Conservation (phyloP, 2,797 vertebrate genomes). For the Gymnoscopelus microlampas region DNA sequence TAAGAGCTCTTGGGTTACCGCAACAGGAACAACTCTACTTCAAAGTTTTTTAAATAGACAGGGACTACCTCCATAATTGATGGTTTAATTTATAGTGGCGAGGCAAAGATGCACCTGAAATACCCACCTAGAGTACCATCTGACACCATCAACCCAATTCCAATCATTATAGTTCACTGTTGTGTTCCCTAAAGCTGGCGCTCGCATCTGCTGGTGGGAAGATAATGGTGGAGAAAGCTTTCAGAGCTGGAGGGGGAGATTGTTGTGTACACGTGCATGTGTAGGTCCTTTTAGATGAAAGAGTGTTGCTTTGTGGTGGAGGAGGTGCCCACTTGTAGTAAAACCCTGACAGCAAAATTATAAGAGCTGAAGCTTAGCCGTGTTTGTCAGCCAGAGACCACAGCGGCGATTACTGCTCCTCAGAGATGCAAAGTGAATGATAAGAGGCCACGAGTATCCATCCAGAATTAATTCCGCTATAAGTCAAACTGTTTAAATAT, state of each 20-base stretch:
- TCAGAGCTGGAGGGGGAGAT: not conserved
- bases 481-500: conserved; percentile 21
- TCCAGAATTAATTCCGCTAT: conserved; percentile 12
- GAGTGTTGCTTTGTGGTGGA: conserved; percentile 18
- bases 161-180: not conserved
- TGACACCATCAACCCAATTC: conserved; percentile 8
- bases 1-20: conserved; percentile 39
- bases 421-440: conserved; percentile 50
- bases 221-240: conserved; percentile 25
- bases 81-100: conserved; percentile 19
- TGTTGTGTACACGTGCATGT: not conserved
- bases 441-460: conserved; percentile 3
- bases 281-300: not conserved
- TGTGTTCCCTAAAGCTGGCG: not conserved
- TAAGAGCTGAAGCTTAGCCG: conserved; percentile 5
- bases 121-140: conserved; percentile 12
- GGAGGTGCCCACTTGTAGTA: conserved; percentile 10
- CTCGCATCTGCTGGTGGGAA: conserved; percentile 8
- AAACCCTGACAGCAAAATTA: conserved; percentile 28
- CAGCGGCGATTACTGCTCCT: conserved; percentile 23
- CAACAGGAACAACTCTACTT: conserved; percentile 31
- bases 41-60: conserved; percentile 49
- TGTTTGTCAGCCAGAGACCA: conserved; percentile 47
- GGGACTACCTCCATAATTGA: conserved; percentile 2
- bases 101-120: conserved; percentile 28